Evolutionary conservation across 2,888 invertebrate genomes (phyloP), one percentile per base, ranked within the genome.

Genomic region (Lithosia quadra): DNA sequence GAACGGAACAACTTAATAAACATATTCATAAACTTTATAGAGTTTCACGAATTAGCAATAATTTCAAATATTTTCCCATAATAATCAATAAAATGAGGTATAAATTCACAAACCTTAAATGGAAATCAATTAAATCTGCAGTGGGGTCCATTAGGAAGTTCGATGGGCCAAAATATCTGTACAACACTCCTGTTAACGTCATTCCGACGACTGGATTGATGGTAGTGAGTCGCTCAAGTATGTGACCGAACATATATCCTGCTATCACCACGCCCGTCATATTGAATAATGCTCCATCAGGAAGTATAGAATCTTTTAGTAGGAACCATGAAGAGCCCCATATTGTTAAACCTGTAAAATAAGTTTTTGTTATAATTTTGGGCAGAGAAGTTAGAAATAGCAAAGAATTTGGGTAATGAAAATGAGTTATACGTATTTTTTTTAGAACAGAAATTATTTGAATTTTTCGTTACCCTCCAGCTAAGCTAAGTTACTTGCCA

Each of bases 261-360:
- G 85, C 86, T 33, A 89, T 69, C 11, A 92, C 89, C 39, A 95
- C 83, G 8, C 84, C 90, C 0, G 81, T 72, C 90, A 95, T 92
- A 55, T 89, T 86, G 84, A 94, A 94, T 34, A 91, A 55, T 69
- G 83, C 88, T 0, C 91, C 88, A 9, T 91, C 90, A 1, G 93
- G 94, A 0, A 88, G 71, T 0, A 92, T 89, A 0, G 82, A 78
- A 7, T 92, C 90, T 69, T 86, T 82, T 72, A 93, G 86, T 49
- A 93, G 36, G 71, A 94, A 91, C 93, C 92, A 94, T 58, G 89
- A 88, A 22, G 88, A 86, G 11, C 87, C 90, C 95, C 95, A 95
- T 76, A 93, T 43, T 49, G 88, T 84, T 66, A 92, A 53, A 18
- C 90, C 95, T 95, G 89, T 60, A 91, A 91, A 75, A 18, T 24